These are phyloP conservation scores for Epinephelus moara DNA, from an alignment of 2,113 vertebrate genomes.

Conservation along the genomic window DNA sequence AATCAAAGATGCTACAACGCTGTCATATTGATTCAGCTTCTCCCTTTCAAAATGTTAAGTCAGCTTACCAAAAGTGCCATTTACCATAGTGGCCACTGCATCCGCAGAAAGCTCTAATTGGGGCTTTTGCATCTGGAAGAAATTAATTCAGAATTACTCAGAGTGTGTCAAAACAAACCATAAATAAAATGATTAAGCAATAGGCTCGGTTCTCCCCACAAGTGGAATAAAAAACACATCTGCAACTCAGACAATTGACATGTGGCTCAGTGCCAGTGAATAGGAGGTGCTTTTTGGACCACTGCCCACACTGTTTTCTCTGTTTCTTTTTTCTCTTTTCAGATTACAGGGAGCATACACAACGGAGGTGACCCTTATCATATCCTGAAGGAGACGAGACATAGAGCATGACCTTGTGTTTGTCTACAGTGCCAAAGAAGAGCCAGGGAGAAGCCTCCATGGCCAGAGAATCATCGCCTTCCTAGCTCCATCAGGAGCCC, in stretches of 20 bases:
- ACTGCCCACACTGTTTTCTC: constrained; percentile 51
- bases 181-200: constrained; percentile 39
- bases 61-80: constrained; percentile 39
- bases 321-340: constrained; percentile 62
- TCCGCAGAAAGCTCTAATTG: constrained; percentile 19
- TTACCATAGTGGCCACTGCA: constrained; percentile 12
- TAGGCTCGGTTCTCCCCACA: constrained; percentile 1
- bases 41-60: constrained; percentile 48
- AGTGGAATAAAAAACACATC: constrained; percentile 35
- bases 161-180: constrained; percentile 44
- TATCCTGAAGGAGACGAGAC: constrained; percentile 69
- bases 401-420: constrained; percentile 66
- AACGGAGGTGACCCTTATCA: constrained; percentile 57
- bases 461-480: constrained; percentile 56
- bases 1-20: constrained; percentile 37
- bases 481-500: constrained; percentile 84
- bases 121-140: constrained; percentile 35
- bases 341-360: constrained; percentile 69
- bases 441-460: constrained; percentile 57
- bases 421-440: constrained; percentile 66
- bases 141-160: constrained; percentile 44
- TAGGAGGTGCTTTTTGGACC: constrained; percentile 18
- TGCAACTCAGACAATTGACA: constrained; percentile 44
- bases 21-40: constrained; percentile 46
- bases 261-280: constrained; percentile 42